Conservation (phyloP, 1,140 invertebrate species). For the Drosophila paulistorum region DNA sequence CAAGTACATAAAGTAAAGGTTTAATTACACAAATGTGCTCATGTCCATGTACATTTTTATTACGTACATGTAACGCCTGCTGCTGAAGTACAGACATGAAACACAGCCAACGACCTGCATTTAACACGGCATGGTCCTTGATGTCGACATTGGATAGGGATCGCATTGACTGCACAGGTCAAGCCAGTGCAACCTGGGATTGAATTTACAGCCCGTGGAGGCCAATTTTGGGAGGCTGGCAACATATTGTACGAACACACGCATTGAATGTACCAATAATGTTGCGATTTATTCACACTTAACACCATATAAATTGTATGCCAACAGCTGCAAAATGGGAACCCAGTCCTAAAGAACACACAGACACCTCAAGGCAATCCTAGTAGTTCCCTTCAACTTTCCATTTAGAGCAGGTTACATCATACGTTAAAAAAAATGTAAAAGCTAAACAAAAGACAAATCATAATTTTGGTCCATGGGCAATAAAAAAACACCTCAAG, state of each 20-base stretch:
- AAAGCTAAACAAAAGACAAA: conserved; percentile 35
- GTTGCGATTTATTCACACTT: background rate
- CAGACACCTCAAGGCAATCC: conserved; percentile 25
- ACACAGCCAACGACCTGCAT: conserved; percentile 29
- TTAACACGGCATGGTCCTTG: background rate
- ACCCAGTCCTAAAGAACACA: conserved; percentile 30
- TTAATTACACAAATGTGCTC: conserved; percentile 59
- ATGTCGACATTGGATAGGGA: conserved; percentile 5
- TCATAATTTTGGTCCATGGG: conserved; percentile 58
- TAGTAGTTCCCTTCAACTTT: conserved; percentile 2
- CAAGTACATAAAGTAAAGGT: conserved; percentile 52
- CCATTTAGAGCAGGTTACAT: conserved; percentile 49
- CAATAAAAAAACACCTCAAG: conserved; percentile 59
- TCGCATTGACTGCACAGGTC: conserved; percentile 47
- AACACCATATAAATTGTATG: background rate
- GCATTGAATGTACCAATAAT: conserved; percentile 5
- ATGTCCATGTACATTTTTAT: conserved; percentile 54
- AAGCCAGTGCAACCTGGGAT: conserved; percentile 44
- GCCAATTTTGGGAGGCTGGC: conserved; percentile 3
- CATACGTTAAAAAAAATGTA: conserved; percentile 45
- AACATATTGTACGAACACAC: conserved; percentile 8
- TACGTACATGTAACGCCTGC: conserved; percentile 56
- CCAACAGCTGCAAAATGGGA: conserved; percentile 19
- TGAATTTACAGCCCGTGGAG: background rate
- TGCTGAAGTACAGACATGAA: conserved; percentile 44